Conservation (phyloP, 2,888 invertebrate species). For the Netelia melanura region DNA sequence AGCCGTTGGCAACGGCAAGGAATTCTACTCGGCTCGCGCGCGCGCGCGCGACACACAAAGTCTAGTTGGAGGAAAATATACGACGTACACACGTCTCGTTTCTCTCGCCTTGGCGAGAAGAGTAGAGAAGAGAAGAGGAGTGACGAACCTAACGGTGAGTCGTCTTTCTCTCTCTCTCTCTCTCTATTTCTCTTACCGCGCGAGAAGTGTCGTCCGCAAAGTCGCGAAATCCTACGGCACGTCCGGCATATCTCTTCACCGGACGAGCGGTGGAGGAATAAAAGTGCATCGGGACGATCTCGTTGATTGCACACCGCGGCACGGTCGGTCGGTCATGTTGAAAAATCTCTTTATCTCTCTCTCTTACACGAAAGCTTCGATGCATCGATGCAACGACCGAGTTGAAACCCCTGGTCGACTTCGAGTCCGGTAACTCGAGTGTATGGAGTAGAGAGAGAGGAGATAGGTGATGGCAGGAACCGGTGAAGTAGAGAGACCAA, state of each 20-base stretch:
- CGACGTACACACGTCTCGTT: constrained; percentile 41
- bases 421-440: constrained; percentile 18
- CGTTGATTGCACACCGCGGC: constrained; percentile 36
- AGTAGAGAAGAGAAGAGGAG: constrained; percentile 56
- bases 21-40: constrained; percentile 62
- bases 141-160: constrained; percentile 80
- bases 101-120: constrained; percentile 45
- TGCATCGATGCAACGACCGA: constrained; percentile 52
- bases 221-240: constrained; percentile 61
- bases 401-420: constrained; percentile 1
- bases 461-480: constrained; percentile 52
- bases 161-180: constrained; percentile 22
- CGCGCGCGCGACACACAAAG: constrained; percentile 49
- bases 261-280: constrained; percentile 66
- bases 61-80: constrained; percentile 47
- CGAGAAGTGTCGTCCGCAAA: constrained; percentile 37
- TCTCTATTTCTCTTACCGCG: constrained; percentile 16
- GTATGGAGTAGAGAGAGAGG: constrained; percentile 24
- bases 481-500: constrained; percentile 57
- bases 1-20: constrained; percentile 76
- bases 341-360: constrained; percentile 13
- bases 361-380: constrained; percentile 39
- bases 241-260: constrained; percentile 72
- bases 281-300: constrained; percentile 43
- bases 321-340: constrained; percentile 35